Evolutionary conservation across 2,888 invertebrate genomes (phyloP), one percentile per base, ranked within the genome.

Genomic region (Tipula lateralis): DNA sequence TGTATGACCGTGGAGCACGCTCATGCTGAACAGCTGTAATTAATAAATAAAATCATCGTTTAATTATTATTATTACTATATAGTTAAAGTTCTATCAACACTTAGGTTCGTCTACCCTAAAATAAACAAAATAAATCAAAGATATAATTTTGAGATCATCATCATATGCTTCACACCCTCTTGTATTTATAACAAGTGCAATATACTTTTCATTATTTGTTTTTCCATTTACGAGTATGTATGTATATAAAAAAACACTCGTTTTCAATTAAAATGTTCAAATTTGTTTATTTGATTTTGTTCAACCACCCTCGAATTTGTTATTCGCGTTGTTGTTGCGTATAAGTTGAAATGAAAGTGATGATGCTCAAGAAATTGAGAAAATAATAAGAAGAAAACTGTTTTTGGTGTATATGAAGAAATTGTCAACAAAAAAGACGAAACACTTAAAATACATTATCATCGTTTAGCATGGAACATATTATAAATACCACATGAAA

Each of bases 21-120:
- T 97, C 97, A 89, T 97, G 96, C 89, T 97, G 97, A 24, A 97
- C 97, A 85, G 97, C 97, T 97, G 92, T 84, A 91, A 90, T 85
- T 85, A 85, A 85, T 87, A 29, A 82, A 66, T 7, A 66, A 66
- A 66, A 66, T 24, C 2, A 0, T 24, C 66, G 24, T 66, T n/a
- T 66, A 66, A 66, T 66, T 44, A 44, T n/a, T n/a, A n/a, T 44
- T 44, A 32, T 4, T 39, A 7, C 13, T 13, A 39, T 39, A 39
- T 13, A n/a, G n/a, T 12, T 32, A 32, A 32, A 4, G 3, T 32
- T 2, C 32, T 32, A 32, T 32, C 2, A 32, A 32, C 32, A 4
- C 2, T 32, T 2, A 32, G 32, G 32, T 32, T 32, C 32, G 6
- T 32, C 32, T 9, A 5, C 36, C 36, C 36, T 12, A 44, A 44